Base-by-base conservation (phyloP, 2,888 invertebrate genomes). In the Polydesmus complanatus region DNA sequence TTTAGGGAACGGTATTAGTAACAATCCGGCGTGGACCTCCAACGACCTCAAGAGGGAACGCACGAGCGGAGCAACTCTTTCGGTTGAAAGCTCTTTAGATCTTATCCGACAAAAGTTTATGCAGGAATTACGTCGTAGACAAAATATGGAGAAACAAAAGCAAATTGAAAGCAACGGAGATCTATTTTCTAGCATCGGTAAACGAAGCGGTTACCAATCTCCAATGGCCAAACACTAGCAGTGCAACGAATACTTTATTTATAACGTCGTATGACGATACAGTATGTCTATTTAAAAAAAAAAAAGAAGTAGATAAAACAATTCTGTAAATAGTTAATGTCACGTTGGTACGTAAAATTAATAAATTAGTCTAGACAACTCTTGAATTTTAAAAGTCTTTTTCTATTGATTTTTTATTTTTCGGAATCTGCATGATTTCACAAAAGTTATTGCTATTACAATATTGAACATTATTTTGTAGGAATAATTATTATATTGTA, bases 61-160 rank as follows among this genome's bases (percentile, higher is more conserved):
- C 14, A 23, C 25, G 19, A 48, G 49, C 25, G 57, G 48, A 2
- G 22, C 57, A 47, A 25, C 57, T 1, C 23, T 57, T 47, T 57
- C 57, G 23, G 57, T 57, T 27, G 57, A 57, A n/a, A 57, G 57
- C 23, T 57, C 57, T 3, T 25, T 57, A 22, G 25, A 57, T 57
- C 23, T 57, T 19, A 25, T 57, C 11, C 47, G 57, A 3, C 57
- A 49, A 25, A 19, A 47, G 49, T 25, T 57, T 48, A 14, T 57
- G 47, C 14, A 49, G 25, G 26, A 23, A 5, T 11, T 57, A 25
- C 47, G 11, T 3, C 49, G 49, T 22, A 37, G 23, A 2, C 57
- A 25, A 25, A 14, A 48, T n/a, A 22, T 49, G 18, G 48, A 49
- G 23, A 49, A 57, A 48, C 57, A 49, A 49, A 57, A n/a, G 26